Base-by-base conservation (phyloP, 2,113 vertebrate genomes). In the Bufo gargarizans region DNA sequence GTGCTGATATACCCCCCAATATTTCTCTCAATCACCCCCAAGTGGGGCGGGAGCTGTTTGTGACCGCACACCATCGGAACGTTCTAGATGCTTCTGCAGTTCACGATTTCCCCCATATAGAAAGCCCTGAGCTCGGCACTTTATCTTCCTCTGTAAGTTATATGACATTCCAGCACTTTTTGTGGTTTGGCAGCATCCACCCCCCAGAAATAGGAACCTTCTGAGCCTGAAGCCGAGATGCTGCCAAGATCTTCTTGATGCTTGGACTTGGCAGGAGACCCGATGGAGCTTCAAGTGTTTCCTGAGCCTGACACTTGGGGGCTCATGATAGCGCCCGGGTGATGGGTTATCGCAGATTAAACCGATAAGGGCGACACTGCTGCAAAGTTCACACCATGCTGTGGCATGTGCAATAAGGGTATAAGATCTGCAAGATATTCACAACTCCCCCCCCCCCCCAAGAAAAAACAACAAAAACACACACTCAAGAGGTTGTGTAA, bases 201-300 rank as follows among this genome's bases (percentile, higher is more conserved):
- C 14, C n/a, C 58, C 5, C 71, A 65, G 79, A 84, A 77, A 88
- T 84, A 43, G 74, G 61, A 88, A 83, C 87, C 86, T 82, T 74
- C 20, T 82, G 67, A 53, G 56, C 59, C 55, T 63, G 69, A 55
- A 59, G 56, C 55, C 17, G 17, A 82, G 58, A 63, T 2, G 16
- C 43, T 47, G 79, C 79, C 58, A 61, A 49, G 61, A 65, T 65
- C 45, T 82, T 47, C 11, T 6, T 20, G 61, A 47, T 82, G 22
- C 56, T 49, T 67, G 59, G 17, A 19, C 12, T 59, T 82, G 80
- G 80, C 80, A 22, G 45, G 9, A 20, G 12, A 65, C 47, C 59
- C 50, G 80, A 58, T 22, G 13, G 49, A 55, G 50, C 53, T 55
- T 50, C 47, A 77, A 9, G 45, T 77, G 47, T 55, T 77, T 55